Percentiles rank a stretch among this genome's conserved stretches.
These are phyloP conservation scores for Gorsachius goisagi DNA, from an alignment of 2,113 vertebrate species.

Conservation along the genomic window DNA sequence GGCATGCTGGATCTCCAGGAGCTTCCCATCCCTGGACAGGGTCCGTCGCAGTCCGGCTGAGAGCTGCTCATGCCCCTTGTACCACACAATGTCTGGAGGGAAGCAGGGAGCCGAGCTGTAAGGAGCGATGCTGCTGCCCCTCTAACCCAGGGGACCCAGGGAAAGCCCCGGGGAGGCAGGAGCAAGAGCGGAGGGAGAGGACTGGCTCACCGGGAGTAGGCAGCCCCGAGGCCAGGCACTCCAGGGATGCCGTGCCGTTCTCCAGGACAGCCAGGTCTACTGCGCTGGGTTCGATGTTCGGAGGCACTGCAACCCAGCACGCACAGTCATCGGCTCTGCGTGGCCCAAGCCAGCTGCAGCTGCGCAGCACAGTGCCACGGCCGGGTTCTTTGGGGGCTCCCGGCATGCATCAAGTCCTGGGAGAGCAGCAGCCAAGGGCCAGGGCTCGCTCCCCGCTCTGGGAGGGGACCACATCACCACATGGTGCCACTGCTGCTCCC, in stretches of 20 bases:
- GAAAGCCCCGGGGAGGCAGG: accelerated
- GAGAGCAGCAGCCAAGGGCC: neutral
- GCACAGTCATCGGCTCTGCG: accelerated
- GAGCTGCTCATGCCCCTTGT: constrained; percentile 53
- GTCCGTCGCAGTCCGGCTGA: neutral
- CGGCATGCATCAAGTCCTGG: accelerated
- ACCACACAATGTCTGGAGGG: constrained; percentile 70
- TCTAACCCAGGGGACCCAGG: too few relatives aligned
- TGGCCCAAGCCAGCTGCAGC: neutral
- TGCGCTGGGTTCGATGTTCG: constrained; percentile 61
- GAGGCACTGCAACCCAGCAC: constrained; percentile 63
- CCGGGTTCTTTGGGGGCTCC: accelerated
- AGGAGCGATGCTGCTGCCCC: neutral
- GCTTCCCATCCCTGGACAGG: constrained; percentile 45
- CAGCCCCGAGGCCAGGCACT: constrained; percentile 73
- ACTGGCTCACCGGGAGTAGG: constrained; percentile 58
- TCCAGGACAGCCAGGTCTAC: constrained; percentile 55
- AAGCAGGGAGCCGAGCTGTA: neutral
- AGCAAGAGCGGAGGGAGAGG: neutral
- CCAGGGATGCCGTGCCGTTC: constrained; percentile 48
- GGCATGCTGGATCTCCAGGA: constrained; percentile 39
- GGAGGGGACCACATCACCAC: neutral
- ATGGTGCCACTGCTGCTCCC: neutral
- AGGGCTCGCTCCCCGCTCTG: accelerated
- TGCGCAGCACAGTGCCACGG: accelerated